Conservation (phyloP, 2,113 vertebrate genomes). For the Symphodus melops region DNA sequence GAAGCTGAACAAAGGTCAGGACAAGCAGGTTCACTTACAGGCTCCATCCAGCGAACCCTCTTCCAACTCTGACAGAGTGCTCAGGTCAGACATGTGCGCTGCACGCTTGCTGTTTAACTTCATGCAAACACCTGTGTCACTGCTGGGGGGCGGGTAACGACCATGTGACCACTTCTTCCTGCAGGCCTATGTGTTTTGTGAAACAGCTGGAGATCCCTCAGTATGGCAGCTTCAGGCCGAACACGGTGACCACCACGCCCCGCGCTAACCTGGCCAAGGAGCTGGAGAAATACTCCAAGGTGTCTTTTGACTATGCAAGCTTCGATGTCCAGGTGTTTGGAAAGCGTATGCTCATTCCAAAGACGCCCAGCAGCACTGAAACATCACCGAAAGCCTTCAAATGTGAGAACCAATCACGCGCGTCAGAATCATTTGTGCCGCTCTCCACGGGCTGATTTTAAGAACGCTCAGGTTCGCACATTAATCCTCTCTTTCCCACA, state of each 20-base stretch:
- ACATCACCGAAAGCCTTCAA: slow-evolving; percentile 99
- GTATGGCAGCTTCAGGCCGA: slow-evolving; percentile 94
- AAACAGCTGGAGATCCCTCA: slow-evolving; percentile 98
- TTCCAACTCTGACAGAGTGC: slow-evolving; percentile 92
- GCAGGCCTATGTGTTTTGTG: slow-evolving; percentile 99
- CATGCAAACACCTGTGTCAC: not conserved
- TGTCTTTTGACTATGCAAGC: slow-evolving; percentile 99
- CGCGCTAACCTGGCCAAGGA: slow-evolving; percentile 98
- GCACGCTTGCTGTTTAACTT: not conserved
- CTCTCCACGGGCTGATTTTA: too few species aligned
- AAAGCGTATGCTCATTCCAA: slow-evolving; percentile 98
- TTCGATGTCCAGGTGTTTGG: slow-evolving; percentile 99
- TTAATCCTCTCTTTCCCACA: slow-evolving; percentile 25
- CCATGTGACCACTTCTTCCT: too few species aligned
- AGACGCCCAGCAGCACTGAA: slow-evolving; percentile 91
- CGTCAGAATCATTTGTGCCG: too few species aligned
- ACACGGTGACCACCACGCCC: slow-evolving; percentile 91
- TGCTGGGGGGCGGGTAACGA: too few species aligned
- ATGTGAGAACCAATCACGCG: slow-evolving; percentile 85
- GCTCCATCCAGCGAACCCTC: slow-evolving; percentile 86
- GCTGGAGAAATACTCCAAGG: slow-evolving; percentile 99
- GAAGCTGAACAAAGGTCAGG: slow-evolving; percentile 94
- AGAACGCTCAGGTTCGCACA: not conserved
- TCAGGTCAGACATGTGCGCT: slow-evolving; percentile 85
- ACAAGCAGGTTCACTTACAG: slow-evolving; percentile 88